These are phyloP conservation scores for Hippoglossus hippoglossus DNA, from an alignment of 2,797 vertebrate species.

Conservation along the genomic window DNA sequence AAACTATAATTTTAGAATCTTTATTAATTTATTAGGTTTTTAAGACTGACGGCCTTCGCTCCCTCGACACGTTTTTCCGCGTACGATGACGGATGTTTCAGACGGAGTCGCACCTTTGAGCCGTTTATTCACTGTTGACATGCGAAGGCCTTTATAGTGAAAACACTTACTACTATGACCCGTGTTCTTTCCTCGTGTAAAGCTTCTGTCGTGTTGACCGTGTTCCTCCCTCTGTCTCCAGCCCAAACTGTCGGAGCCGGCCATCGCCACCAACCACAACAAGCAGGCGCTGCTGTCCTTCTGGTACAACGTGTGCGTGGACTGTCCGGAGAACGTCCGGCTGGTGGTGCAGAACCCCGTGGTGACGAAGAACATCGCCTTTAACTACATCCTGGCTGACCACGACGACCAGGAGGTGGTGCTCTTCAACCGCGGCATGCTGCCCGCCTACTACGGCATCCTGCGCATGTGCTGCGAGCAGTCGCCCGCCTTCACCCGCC, in stretches of 20 bases:
- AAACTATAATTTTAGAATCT: no score
- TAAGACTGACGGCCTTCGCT: no score
- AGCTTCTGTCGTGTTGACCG: no score
- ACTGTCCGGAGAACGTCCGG: slow-evolving; percentile 97
- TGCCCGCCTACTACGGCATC: slow-evolving; percentile 98
- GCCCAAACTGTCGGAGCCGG: slow-evolving; percentile 97
- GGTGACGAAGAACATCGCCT: slow-evolving; percentile 99
- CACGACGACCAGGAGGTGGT: slow-evolving; percentile 99
- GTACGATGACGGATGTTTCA: no score
- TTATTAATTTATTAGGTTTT: no score
- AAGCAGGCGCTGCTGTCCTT: slow-evolving; percentile 98
- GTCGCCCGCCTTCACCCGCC: slow-evolving; percentile 95
- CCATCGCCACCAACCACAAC: slow-evolving; percentile 99
- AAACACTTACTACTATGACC: no score
- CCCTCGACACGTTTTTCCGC: no score
- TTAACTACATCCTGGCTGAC: slow-evolving; percentile 99
- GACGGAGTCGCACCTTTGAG: neutral
- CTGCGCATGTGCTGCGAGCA: slow-evolving; percentile 98
- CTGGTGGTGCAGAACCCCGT: slow-evolving; percentile 98
- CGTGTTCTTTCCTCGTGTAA: no score
- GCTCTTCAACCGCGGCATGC: slow-evolving; percentile 98
- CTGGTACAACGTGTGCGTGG: slow-evolving; percentile 98
- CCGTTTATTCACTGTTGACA: neutral
- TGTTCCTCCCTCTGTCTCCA: slow-evolving; percentile 61
- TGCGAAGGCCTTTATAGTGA: no score